Evolutionary conservation across 2,113 vertebrate species (phyloP).

Genomic region (Oreocharis arfaki): DNA sequence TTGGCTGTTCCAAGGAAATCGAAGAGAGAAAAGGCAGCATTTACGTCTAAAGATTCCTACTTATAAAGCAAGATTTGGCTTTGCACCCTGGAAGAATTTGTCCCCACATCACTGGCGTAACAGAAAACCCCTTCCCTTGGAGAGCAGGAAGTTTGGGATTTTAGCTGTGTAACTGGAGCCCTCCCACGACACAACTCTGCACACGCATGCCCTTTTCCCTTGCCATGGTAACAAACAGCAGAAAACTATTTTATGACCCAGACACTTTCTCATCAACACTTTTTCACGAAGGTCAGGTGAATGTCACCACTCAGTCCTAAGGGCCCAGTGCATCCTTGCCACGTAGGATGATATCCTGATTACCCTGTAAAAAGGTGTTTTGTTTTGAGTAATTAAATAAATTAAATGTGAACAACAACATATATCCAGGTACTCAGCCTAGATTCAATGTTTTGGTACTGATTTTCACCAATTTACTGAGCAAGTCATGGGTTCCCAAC

Average conservation of each 20-base stretch:
- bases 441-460: neutral
- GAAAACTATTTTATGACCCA: neutral
- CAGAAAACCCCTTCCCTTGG: neutral
- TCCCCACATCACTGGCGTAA: neutral
- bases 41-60: neutral
- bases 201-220: neutral
- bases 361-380: neutral
- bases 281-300: neutral
- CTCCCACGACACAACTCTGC: neutral
- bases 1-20: neutral
- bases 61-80: neutral
- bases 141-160: neutral
- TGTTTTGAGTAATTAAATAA: neutral
- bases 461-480: neutral
- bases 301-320: neutral
- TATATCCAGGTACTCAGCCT: neutral
- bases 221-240: neutral
- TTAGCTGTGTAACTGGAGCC: neutral
- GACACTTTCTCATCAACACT: neutral
- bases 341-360: accelerated
- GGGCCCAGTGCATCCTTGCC: neutral
- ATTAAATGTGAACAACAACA: neutral
- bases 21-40: neutral
- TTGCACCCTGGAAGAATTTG: neutral
- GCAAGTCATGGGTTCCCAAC: neutral